Conservation (phyloP, 1,140 invertebrate species). For the Tetragnatha versicolor region DNA sequence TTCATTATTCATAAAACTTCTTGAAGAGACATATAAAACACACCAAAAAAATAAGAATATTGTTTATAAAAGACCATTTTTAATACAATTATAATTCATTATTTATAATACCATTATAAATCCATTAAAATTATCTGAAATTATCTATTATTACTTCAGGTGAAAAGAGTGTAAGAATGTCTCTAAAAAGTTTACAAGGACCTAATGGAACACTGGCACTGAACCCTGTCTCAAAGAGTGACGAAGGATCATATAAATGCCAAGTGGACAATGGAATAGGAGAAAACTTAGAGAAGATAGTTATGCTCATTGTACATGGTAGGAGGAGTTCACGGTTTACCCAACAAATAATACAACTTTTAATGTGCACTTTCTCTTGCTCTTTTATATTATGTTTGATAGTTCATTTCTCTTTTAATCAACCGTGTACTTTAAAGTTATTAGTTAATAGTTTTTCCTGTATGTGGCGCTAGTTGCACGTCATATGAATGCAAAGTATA, state of each 20-base stretch:
- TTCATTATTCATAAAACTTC: no score
- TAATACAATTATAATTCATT: no score
- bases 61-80: no score
- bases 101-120: no score
- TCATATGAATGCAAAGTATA: no score
- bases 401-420: neutral
- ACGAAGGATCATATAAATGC: conserved; percentile 67
- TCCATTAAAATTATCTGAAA: no score
- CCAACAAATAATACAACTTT: neutral
- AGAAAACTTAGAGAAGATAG: neutral
- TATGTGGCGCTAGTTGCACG: conserved; percentile 43
- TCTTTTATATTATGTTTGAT: neutral
- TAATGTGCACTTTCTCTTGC: neutral
- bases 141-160: neutral
- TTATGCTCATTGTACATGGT: conserved; percentile 23
- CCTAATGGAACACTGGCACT: conserved; percentile 65
- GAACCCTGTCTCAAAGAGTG: conserved; percentile 78
- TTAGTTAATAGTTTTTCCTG: conserved; percentile 22
- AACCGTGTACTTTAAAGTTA: neutral
- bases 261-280: conserved; percentile 67
- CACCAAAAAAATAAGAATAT: no score
- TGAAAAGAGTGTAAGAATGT: neutral
- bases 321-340: neutral
- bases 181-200: neutral
- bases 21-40: no score